Conservation (phyloP, 2,797 vertebrate species). For the Vultur gryphus region DNA sequence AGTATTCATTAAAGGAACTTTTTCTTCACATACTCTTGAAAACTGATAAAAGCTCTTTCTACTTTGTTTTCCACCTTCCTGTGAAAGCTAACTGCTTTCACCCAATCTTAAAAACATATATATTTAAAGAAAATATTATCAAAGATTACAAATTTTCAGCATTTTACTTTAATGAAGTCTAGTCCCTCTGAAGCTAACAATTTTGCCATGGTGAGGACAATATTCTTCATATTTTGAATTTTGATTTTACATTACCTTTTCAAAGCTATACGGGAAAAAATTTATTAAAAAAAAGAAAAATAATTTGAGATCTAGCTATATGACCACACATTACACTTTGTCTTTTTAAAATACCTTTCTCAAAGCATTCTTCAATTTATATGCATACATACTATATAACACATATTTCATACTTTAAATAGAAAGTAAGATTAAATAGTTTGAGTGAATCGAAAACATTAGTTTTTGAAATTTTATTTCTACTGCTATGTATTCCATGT, state of each 20-base stretch:
- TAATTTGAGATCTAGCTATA: not conserved
- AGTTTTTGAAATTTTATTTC: not conserved
- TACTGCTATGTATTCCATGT: not conserved
- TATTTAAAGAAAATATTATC: not conserved
- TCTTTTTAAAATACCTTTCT: not conserved
- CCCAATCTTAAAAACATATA: not conserved
- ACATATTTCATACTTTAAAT: not conserved
- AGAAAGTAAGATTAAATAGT: not conserved
- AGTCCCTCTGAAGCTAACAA: not conserved
- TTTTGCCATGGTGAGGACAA: not conserved
- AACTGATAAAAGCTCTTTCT: not conserved
- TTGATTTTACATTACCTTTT: not conserved
- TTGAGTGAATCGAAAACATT: fast-evolving
- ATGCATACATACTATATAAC: not conserved
- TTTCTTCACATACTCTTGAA: not conserved
- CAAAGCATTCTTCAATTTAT: not conserved
- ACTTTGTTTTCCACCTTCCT: not conserved
- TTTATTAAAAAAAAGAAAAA: not conserved
- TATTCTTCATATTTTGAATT: not conserved
- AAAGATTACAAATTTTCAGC: not conserved
- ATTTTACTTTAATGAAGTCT: not conserved
- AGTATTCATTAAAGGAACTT: not conserved
- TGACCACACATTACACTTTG: fast-evolving
- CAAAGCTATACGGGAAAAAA: not conserved
- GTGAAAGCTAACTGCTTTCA: not conserved